Evolutionary conservation across 2,888 invertebrate genomes (phyloP), one percentile per base, ranked within the genome.

Genomic region (Pheosia tremula): DNA sequence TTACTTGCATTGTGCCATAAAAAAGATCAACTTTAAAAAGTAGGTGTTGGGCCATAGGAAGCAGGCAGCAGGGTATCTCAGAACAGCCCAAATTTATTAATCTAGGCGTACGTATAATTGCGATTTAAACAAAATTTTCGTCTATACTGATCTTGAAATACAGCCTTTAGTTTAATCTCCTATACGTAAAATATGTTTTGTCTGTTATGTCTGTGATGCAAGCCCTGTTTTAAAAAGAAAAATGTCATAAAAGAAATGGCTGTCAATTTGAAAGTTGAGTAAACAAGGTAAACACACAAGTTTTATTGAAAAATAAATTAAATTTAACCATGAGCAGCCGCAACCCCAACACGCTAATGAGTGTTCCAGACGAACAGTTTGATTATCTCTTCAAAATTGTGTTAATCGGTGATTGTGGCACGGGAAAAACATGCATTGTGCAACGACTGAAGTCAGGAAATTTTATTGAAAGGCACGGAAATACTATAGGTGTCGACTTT

Each of bases 401-500:
- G 57, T 94, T 98, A 64, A 98, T 98, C 80, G 98, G 98, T 59
- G 98, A 98, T 81, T 97, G 97, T 89, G 97, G 97, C 39, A 97
- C 97, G 45, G 98, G 98, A 41, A 98, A 98, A 94, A 98, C 98
- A 67, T 98, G 97, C 83, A 97, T 99, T 74, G 98, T 99, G 64
- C 98, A 99, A 90, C 96, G 99, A 76, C 97, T 99, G 90, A 98
- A 98, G 89, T 98, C 98, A 67, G 99, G 99, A 65, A 98, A 98
- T 78, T 99, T 98, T 85, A 97, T 98, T 72, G 99, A 99, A 93
- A 95, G 97, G 74, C 98, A 99, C 92, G 98, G 98, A 64, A 98
- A 98, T 86, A 99, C 99, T 57, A 99, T 99, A 84, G 99, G 99
- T 69, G 99, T 99, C 62, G 99, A 99, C 92, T 99, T 99, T 94